phyloP scores from a whole-genome alignment of 2,888 invertebrate species.

The Tiliacea aurago region DNA sequence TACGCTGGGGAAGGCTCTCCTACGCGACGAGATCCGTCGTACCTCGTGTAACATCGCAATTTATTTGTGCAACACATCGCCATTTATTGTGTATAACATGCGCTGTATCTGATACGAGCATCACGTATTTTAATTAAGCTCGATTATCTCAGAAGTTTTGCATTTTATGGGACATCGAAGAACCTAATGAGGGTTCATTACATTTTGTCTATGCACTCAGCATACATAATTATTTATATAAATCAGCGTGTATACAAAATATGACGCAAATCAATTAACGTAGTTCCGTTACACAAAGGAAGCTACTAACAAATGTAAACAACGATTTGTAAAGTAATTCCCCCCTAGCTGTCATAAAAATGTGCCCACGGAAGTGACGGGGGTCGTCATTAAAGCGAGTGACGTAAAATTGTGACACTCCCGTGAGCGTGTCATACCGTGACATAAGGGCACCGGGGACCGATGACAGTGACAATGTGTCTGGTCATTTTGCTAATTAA shows the following conservation, averaged over 20 bases:
- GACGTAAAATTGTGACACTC: constrained; percentile 75
- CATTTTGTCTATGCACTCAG: constrained; percentile 22
- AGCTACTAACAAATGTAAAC: constrained; percentile 65
- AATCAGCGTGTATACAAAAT: constrained; percentile 16
- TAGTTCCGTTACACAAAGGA: constrained; percentile 33
- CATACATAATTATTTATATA: constrained; percentile 19
- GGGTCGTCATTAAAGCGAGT: constrained; percentile 72
- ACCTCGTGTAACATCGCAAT: constrained; percentile 72
- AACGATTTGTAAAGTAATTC: constrained; percentile 68
- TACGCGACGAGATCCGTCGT: constrained; percentile 82
- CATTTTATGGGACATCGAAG: constrained; percentile 27
- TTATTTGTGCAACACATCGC: constrained; percentile 74
- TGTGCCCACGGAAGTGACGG: constrained; percentile 70
- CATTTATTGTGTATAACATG: constrained; percentile 33
- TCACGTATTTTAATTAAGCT: constrained; percentile 50
- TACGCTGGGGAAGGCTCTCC: constrained; percentile 86
- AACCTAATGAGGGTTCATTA: constrained; percentile 16
- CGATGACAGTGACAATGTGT: constrained; percentile 72
- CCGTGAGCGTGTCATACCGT: constrained; percentile 68
- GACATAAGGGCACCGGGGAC: constrained; percentile 73
- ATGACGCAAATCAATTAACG: constrained; percentile 49
- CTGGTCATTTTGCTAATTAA: constrained; percentile 79
- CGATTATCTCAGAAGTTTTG: constrained; percentile 41
- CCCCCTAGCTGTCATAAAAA: constrained; percentile 66
- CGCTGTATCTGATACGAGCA: constrained; percentile 26